phyloP scores from a whole-genome alignment of 2,113 vertebrate species.

The Macrotis lagotis region DNA sequence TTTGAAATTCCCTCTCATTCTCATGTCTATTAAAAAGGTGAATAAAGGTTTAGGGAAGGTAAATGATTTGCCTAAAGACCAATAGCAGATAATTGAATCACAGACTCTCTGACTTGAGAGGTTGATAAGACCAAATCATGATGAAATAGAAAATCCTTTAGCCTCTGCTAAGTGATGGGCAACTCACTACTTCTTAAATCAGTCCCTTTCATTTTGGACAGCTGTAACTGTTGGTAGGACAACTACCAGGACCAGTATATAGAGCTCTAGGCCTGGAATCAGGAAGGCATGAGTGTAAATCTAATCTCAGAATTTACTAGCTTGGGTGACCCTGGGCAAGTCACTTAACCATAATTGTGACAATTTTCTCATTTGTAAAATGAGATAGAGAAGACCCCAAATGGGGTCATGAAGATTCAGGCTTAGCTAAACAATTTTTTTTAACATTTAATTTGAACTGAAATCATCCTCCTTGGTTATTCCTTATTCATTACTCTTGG shows the following conservation, averaged over 20 bases:
- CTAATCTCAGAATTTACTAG: too few relatives aligned
- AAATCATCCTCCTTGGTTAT: not conserved
- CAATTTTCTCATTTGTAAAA: too few relatives aligned
- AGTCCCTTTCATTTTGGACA: not conserved
- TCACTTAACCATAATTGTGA: too few relatives aligned
- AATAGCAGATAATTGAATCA: not conserved
- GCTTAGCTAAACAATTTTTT: too few relatives aligned
- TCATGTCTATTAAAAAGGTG: not conserved
- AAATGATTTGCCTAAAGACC: not conserved
- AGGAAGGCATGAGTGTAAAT: too few relatives aligned
- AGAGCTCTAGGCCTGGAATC: too few relatives aligned
- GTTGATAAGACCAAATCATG: not conserved
- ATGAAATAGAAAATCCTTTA: not conserved
- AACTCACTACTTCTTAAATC: not conserved
- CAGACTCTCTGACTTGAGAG: not conserved
- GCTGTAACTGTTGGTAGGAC: not conserved
- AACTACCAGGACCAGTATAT: too few relatives aligned
- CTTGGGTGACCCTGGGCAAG: too few relatives aligned
- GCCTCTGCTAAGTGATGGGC: not conserved
- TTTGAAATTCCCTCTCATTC: not conserved
- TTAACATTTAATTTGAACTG: not conserved
- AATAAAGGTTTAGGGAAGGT: not conserved
- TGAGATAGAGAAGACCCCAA: too few relatives aligned
- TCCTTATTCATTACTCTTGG: not conserved
- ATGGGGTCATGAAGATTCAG: too few relatives aligned